These are phyloP conservation scores for Microcebus griseorufus DNA, from an alignment of 2,113 vertebrate species.

Conservation along the genomic window DNA sequence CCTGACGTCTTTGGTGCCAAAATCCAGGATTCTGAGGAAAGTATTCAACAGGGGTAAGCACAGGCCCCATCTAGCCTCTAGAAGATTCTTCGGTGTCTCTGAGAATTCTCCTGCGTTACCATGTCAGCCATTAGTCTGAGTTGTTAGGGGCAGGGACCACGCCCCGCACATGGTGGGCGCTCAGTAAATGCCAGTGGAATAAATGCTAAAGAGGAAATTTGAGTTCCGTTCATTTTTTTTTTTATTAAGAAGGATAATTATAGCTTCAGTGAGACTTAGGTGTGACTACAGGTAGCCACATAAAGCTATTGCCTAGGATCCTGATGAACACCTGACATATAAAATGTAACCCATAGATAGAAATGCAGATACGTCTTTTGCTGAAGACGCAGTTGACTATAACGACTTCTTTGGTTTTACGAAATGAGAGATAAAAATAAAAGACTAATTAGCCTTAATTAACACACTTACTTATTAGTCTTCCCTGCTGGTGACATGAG, in stretches of 20 bases:
- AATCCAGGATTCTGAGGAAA: too few relatives aligned
- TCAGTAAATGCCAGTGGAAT: not conserved
- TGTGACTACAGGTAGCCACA: not conserved
- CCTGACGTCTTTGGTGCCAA: too few relatives aligned
- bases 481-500: slow-evolving; percentile 33
- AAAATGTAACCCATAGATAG: not conserved
- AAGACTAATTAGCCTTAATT: slow-evolving; percentile 56
- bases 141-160: not conserved
- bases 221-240: not conserved
- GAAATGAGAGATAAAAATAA: slow-evolving; percentile 62
- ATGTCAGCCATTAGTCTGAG: not conserved
- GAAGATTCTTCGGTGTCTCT: not conserved
- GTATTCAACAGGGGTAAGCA: not conserved
- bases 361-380: slow-evolving; percentile 24
- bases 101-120: not conserved
- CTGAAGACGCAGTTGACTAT: not conserved
- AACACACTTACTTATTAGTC: slow-evolving; percentile 54
- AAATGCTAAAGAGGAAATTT: not conserved
- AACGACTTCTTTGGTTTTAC: slow-evolving; percentile 54
- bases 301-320: not conserved
- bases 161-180: not conserved
- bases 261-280: not conserved
- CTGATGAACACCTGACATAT: not conserved
- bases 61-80: not conserved
- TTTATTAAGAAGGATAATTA: not conserved